These are phyloP conservation scores for Labeo calbasu DNA, from an alignment of 2,797 vertebrate species.

Conservation along the genomic window DNA sequence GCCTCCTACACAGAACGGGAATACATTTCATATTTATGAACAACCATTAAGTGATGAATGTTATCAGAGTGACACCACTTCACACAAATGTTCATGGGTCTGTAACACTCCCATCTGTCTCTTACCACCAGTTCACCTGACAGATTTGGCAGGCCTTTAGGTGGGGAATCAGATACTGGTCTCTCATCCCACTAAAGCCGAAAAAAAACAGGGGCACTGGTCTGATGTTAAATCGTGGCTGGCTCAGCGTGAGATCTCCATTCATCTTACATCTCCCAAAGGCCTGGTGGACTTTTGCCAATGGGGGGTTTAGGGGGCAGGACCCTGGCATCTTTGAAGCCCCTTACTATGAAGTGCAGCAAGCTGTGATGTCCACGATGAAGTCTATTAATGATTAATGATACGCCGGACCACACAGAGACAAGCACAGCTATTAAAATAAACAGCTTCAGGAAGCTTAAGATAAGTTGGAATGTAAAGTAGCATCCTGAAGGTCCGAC, in stretches of 20 bases:
- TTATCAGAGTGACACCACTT: background rate
- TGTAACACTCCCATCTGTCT: conserved; percentile 3
- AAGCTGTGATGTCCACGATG: conserved; percentile 27
- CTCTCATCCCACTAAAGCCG: background rate
- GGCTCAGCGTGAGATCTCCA: background rate
- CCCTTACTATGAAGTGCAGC: conserved; percentile 35
- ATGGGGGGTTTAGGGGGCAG: conserved; percentile 10
- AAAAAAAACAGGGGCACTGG: background rate
- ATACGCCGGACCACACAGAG: conserved; percentile 9
- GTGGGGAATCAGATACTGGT: background rate
- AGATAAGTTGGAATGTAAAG: conserved; percentile 21
- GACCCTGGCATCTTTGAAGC: conserved; percentile 48
- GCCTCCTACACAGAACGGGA: background rate
- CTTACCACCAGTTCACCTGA: conserved; percentile 1
- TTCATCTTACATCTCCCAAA: conserved; percentile 22
- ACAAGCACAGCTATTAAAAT: conserved; percentile 20
- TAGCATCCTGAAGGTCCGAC: conserved; percentile 5
- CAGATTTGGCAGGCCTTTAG: background rate
- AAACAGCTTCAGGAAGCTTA: conserved; percentile 18
- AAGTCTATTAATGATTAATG: conserved; percentile 52
- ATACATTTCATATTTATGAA: background rate
- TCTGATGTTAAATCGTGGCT: conserved; percentile 12
- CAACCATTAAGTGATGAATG: background rate
- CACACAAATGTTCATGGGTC: background rate
- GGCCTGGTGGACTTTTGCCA: conserved; percentile 25